phyloP scores from a whole-genome alignment of 92 coral and sea anemone species.

The Umimayanthus kanabou region DNA sequence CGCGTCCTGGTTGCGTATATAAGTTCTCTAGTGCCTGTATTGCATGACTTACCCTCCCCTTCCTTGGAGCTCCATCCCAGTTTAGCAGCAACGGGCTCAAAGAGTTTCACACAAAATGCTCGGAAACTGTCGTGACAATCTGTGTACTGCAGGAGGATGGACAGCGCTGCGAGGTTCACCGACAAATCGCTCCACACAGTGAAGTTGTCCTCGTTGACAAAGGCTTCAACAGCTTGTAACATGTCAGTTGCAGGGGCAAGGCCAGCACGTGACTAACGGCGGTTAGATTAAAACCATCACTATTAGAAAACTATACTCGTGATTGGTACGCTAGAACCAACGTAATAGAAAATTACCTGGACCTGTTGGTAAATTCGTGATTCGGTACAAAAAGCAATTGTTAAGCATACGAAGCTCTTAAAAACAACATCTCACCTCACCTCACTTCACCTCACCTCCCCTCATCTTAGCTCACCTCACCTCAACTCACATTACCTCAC shows the following conservation, averaged over 20 bases:
- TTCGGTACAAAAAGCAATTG: too few species aligned
- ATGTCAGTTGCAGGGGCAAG: constrained; percentile 78
- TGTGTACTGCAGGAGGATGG: constrained; percentile 80
- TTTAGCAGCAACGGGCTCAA: constrained; percentile 73
- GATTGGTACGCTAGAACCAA: neutral
- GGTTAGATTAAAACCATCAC: neutral
- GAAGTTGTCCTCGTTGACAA: constrained; percentile 79
- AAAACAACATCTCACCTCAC: too few species aligned
- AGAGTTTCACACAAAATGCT: constrained; percentile 73
- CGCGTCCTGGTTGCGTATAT: too few species aligned
- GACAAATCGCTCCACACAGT: constrained; percentile 97
- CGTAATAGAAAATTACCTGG: neutral
- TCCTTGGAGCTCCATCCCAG: constrained; percentile 88
- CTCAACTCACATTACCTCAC: too few species aligned
- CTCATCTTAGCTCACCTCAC: too few species aligned
- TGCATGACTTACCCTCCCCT: constrained; percentile 72
- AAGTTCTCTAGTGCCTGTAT: neutral
- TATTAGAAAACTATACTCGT: neutral
- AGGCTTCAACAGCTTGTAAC: constrained; percentile 86
- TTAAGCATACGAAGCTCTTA: too few species aligned
- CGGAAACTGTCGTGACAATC: constrained; percentile 77
- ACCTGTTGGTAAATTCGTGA: too few species aligned
- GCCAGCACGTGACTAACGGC: constrained; percentile 86
- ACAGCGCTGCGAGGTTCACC: constrained; percentile 71
- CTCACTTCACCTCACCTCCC: too few species aligned